Evolutionary conservation across 37 sponge, comb jelly and placozoan species (phyloP), one percentile per base, ranked within the genome.

Genomic region (Chondrosia reniformis): DNA sequence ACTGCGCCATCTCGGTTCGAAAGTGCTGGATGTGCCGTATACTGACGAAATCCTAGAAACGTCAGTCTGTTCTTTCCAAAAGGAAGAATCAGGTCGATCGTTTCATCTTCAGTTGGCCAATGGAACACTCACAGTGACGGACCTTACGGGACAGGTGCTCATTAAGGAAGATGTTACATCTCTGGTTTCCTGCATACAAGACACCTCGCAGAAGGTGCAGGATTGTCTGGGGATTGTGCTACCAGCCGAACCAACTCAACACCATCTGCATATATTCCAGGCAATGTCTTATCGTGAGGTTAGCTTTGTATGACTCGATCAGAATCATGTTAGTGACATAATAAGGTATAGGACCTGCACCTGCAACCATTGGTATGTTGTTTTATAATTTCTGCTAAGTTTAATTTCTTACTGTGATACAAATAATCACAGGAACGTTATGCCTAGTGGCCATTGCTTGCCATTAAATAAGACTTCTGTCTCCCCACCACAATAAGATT

Each of bases 191-290:
- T 82, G 82, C 41, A 33, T 74, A 4, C 74, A 86, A 44, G 55
- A 57, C 12, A 75, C 30, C 33, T 45, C 54, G 37, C 46, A 76
- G n/a, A 62, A 75, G 17, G 78, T 62, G 32, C 76, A 38, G 38
- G 84, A 88, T 74, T 88, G 89, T 59, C 22, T 88, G 1, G 89
- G 69, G 0, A 43, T 88, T 7, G 56, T 43, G 21, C 76, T 88
- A 41, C 34, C 61, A 31, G 28, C 46, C 27, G 80, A 80, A 45
- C 58, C 67, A 4, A 44, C 79, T 10, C 63, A 40, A 0, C 63
- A 80, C 24, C 89, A 88, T 46, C 80, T 84, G 67, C 89, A 88
- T 66, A 63, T 80, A 24, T 84, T 88, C 59, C 89, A 88, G 58
- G 89, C 89, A 55, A 84, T 79, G 73, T 76, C 84, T 32, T 45